A percentile compares a stretch with the other conserved stretches of the same genome.
Conservation (phyloP, 2,113 vertebrate species). For the Galbula dea region DNA sequence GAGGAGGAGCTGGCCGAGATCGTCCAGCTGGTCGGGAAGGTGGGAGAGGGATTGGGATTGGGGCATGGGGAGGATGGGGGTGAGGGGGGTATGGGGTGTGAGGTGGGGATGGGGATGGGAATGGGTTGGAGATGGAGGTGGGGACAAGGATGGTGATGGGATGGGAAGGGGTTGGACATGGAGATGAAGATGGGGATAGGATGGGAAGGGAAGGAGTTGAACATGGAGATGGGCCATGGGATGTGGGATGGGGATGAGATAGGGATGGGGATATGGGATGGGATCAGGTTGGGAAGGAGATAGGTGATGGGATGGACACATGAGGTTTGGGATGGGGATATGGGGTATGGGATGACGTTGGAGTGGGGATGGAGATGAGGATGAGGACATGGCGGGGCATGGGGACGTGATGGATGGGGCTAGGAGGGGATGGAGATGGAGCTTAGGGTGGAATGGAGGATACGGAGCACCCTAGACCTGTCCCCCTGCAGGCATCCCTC, state of each 20-base stretch:
- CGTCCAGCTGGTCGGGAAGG: conserved; percentile 65
- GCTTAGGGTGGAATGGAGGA: background rate
- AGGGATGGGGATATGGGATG: background rate
- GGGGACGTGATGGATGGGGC: background rate
- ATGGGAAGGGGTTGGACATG: too few species aligned
- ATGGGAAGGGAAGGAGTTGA: background rate
- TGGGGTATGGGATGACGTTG: background rate
- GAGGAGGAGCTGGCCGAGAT: conserved; percentile 63
- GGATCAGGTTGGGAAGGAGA: background rate
- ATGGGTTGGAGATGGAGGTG: background rate
- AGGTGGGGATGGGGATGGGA: background rate
- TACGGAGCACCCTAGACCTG: background rate
- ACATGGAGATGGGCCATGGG: background rate
- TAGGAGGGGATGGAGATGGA: background rate
- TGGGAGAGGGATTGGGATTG: background rate
- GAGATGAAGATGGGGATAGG: background rate
- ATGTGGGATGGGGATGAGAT: background rate
- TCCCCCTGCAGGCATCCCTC: background rate
- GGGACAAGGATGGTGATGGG: too few species aligned
- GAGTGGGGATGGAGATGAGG: too few species aligned
- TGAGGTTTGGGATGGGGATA: background rate
- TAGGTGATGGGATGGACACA: background rate
- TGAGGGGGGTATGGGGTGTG: background rate
- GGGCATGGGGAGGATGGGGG: background rate
- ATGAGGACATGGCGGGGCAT: background rate